Base-by-base conservation (phyloP, 2,888 invertebrate genomes). In the Carabus problematicus region DNA sequence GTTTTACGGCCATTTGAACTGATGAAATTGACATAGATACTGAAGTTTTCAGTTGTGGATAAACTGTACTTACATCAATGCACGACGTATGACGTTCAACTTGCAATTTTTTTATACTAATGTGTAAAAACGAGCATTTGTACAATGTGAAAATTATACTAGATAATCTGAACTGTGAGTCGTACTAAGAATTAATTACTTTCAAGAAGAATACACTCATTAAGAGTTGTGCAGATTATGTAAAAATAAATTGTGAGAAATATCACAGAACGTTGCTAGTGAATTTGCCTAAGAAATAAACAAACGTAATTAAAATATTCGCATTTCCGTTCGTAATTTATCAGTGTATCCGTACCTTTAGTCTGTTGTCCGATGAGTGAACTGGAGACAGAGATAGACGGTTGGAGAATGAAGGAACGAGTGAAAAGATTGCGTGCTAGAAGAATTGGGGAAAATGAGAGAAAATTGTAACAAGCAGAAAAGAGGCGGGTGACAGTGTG, bases 1-100 rank as follows among this genome's bases (percentile, higher is more conserved):
- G 66, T 58, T 66, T 66, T 66, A 66, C 66, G 18, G 66, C 18
- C 49, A 66, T 58, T 59, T 49, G 58, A 49, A 59, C 59, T 39
- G 49, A 41, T 39, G 45, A 49, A 66, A 66, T 59, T 59, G 59
- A 66, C 59, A 66, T 59, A 52, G 39, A 66, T 59, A 66, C 2
- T 18, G 9, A 14, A 11, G 12, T 47, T 47, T 14, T 9, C n/a
- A 14, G 12, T 9, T 7, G 16, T 47, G 1, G 1, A 7, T 11
- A 47, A 47, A 47, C n/a, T n/a, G 47, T 16, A 47, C n/a, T 47
- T 1, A 14, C 47, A 47, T 47, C 16, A 14, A 14, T 47, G 16
- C 8, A 47, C 12, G n/a, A 47, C 0, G 8, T 7, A 16, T 47
- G 12, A 14, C 11, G 12, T 47, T 47, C 12, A 11, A 47, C 16